A percentile compares a stretch with the other conserved stretches of the same genome.
phyloP scores from a whole-genome alignment of 2,888 invertebrate species.

The Aproaerema taeniolella region DNA sequence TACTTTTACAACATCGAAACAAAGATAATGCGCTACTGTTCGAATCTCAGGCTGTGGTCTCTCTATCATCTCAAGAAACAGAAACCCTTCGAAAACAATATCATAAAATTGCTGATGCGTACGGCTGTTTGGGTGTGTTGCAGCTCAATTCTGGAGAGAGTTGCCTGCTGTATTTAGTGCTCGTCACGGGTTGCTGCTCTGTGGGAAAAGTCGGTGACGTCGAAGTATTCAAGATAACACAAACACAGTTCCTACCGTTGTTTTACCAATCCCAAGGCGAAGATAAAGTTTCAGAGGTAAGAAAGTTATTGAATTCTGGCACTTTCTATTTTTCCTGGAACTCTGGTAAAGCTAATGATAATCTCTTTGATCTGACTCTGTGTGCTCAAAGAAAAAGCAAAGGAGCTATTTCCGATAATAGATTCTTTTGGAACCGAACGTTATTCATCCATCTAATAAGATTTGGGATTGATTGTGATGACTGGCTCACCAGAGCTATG shows the following conservation, averaged over 20 bases:
- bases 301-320: slow-evolving; percentile 97
- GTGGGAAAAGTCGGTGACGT: slow-evolving; percentile 96
- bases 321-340: slow-evolving; percentile 98
- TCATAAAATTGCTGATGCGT: slow-evolving; percentile 94
- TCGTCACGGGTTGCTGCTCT: slow-evolving; percentile 97
- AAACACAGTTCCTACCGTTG: slow-evolving; percentile 93
- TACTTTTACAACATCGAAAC: slow-evolving; percentile 92
- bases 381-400: slow-evolving; percentile 94
- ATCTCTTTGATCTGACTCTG: slow-evolving; percentile 92
- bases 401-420: slow-evolving; percentile 90
- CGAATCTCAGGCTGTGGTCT: slow-evolving; percentile 94
- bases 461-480: slow-evolving; percentile 92
- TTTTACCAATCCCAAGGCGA: slow-evolving; percentile 82
- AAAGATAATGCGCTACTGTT: slow-evolving; percentile 92
- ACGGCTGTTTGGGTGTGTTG: slow-evolving; percentile 96
- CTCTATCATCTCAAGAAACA: slow-evolving; percentile 90
- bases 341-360: slow-evolving; percentile 57
- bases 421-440: slow-evolving; percentile 99
- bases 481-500: slow-evolving; percentile 96
- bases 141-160: slow-evolving; percentile 91
- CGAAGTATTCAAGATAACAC: slow-evolving; percentile 96
- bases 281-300: slow-evolving; percentile 80
- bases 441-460: slow-evolving; percentile 94
- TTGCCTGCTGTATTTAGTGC: slow-evolving; percentile 91
- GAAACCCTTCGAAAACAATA: slow-evolving; percentile 94